These are phyloP conservation scores for Lasioglossum baleicum DNA, from an alignment of 1,140 invertebrate species.

Conservation along the genomic window DNA sequence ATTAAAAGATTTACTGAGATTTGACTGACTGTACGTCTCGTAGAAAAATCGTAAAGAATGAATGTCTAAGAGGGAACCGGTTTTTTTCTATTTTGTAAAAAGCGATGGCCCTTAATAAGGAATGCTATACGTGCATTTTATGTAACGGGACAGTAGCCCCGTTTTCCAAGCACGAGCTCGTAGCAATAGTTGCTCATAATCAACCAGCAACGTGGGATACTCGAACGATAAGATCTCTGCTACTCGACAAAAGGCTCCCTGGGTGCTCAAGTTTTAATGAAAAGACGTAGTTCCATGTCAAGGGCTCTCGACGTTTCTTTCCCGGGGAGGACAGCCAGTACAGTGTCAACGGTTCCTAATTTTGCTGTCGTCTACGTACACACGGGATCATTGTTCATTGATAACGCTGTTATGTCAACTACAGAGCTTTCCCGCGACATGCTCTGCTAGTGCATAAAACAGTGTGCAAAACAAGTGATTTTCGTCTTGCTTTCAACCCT, in stretches of 20 bases:
- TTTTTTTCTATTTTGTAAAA: no score
- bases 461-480: no score
- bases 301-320: slow-evolving; percentile 10
- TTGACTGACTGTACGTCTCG: no score
- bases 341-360: slow-evolving; percentile 9
- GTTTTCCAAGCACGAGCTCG: background rate
- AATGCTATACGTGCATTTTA: background rate
- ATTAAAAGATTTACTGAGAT: no score
- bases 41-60: no score
- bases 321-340: background rate
- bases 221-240: slow-evolving; percentile 14
- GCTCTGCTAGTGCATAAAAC: no score
- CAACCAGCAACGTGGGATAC: background rate
- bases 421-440: no score
- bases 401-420: background rate
- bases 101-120: no score
- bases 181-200: background rate
- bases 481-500: no score
- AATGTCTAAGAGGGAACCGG: no score
- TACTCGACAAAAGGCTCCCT: slow-evolving; percentile 17
- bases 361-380: background rate
- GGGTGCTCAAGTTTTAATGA: slow-evolving; percentile 26
- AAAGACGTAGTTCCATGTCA: slow-evolving; percentile 28
- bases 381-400: background rate
- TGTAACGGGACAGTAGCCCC: background rate